Base-by-base conservation (phyloP, 1,140 invertebrate genomes). In the Rhyzopertha dominica region DNA sequence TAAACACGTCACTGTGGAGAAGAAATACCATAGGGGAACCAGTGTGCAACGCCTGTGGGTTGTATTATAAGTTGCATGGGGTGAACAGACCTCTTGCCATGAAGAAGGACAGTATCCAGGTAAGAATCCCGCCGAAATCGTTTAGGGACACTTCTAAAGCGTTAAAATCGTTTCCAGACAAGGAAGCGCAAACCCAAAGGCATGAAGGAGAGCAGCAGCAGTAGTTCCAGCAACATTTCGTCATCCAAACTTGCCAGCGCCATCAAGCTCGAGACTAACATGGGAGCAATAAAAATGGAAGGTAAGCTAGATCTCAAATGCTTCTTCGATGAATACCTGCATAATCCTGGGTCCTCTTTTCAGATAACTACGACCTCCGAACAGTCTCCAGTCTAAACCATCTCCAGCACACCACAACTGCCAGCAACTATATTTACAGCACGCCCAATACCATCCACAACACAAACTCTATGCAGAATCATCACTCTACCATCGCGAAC, bases 91-190 rank as follows among this genome's bases (percentile, higher is more conserved):
- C 95, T 0, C 56, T 87, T 28, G 79, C 90, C 5, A 97, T 98
- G 95, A 95, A 94, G 69, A 98, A 98, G 69, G 93, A 97, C 59
- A 83, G 81, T 25, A 97, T 98, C 59, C 85, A 87, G 73, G 79
- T 81, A 61, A 56, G 55, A 5, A 47, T 20, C 23, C n/a, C n/a
- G n/a, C n/a, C n/a, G n/a, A n/a, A n/a, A n/a, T n/a, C n/a, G n/a
- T n/a, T n/a, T n/a, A n/a, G n/a, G n/a, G n/a, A n/a, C n/a, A n/a
- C n/a, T n/a, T n/a, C n/a, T n/a, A n/a, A n/a, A n/a, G n/a, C n/a
- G n/a, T n/a, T n/a, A n/a, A n/a, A n/a, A n/a, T n/a, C n/a, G n/a
- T 43, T 73, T 74, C 47, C 77, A 93, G 78, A 95, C 90, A 19
- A 74, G 93, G 34, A 96, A 96, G 63, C 74, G 94, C 26, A 95